phyloP scores from a whole-genome alignment of 2,113 vertebrate genomes.

The Actenoides lindsayi region DNA sequence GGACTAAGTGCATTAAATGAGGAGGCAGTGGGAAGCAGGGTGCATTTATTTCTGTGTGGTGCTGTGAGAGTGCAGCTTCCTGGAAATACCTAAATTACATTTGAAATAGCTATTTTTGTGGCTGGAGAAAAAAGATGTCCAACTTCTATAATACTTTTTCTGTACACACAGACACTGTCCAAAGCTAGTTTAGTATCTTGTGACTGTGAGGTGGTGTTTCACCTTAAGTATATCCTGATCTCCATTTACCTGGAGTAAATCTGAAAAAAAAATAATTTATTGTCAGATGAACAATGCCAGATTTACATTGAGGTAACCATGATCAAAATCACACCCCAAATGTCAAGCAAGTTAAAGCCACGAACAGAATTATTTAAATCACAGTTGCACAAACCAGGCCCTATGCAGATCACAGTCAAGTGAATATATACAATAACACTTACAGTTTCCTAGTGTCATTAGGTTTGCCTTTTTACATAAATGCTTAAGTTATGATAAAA shows the following conservation, averaged over 20 bases:
- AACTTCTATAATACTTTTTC: not conserved
- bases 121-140: not conserved
- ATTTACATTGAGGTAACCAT: not conserved
- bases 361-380: constrained; percentile 60
- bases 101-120: constrained; percentile 14
- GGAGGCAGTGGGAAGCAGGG: not conserved
- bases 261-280: not conserved
- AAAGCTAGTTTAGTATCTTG: not conserved
- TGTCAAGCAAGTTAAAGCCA: constrained; percentile 46
- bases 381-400: constrained; percentile 54
- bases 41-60: constrained; percentile 6
- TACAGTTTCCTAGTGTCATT: constrained; percentile 76
- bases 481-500: constrained; percentile 81
- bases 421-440: constrained; percentile 78
- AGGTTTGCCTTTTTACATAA: constrained; percentile 80
- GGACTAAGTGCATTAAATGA: constrained; percentile 66
- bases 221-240: not conserved
- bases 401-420: constrained; percentile 67
- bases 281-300: constrained; percentile 2
- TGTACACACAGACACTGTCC: not conserved
- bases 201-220: not conserved
- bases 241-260: not conserved
- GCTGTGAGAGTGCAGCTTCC: not conserved
- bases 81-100: not conserved
- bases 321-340: constrained; percentile 28